Percentiles rank a stretch among this genome's conserved stretches.
Conservation (phyloP, 53 echinoderm and acorn worm genomes). For the Hippasteria phrygiana region DNA sequence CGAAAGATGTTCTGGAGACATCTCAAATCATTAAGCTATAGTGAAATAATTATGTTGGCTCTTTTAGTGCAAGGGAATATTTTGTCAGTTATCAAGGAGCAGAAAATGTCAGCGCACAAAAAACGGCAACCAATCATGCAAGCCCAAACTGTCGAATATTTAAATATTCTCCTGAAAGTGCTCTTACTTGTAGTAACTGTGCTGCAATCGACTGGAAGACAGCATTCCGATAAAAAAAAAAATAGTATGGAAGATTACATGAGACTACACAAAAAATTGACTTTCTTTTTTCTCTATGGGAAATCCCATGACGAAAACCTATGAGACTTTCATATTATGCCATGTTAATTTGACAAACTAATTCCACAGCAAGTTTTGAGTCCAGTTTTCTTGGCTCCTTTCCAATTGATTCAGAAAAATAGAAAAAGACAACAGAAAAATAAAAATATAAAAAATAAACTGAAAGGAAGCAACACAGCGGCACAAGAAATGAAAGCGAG, state of each 20-base stretch:
- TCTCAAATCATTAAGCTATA: too few relatives aligned
- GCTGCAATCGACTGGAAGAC: constrained; percentile 11
- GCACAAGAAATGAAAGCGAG: background rate
- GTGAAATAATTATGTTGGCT: too few relatives aligned
- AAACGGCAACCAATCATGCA: too few relatives aligned
- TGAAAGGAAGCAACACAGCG: background rate
- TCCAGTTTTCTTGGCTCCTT: background rate
- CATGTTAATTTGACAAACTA: too few relatives aligned
- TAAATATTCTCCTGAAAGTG: background rate
- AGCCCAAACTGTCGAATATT: too few relatives aligned
- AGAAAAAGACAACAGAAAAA: background rate
- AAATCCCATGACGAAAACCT: background rate
- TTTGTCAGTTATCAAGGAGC: too few relatives aligned
- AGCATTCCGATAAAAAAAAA: background rate
- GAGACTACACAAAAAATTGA: background rate
- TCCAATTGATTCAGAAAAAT: background rate
- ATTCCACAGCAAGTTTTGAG: too few relatives aligned
- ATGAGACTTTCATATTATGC: too few relatives aligned
- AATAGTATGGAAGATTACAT: background rate
- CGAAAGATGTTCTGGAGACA: too few relatives aligned
- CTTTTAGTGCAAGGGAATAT: too few relatives aligned
- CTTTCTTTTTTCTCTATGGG: background rate
- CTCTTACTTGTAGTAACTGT: constrained; percentile 37
- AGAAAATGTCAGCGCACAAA: too few relatives aligned
- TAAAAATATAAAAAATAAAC: background rate